A percentile compares a stretch with the other conserved stretches of the same genome.
These are phyloP conservation scores for Bombus waltoni DNA, from an alignment of 1,140 invertebrate species.

Conservation along the genomic window DNA sequence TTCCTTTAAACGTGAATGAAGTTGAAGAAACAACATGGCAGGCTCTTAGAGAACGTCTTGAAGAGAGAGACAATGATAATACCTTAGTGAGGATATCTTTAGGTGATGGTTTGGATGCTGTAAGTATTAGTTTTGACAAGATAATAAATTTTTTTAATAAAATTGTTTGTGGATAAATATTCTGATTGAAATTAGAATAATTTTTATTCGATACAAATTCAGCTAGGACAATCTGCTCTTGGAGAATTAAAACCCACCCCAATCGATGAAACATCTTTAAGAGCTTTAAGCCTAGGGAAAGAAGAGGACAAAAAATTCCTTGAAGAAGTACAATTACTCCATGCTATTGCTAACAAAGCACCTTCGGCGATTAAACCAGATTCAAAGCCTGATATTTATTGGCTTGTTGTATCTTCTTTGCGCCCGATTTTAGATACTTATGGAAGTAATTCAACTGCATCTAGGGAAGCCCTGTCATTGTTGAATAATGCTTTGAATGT, in stretches of 20 bases:
- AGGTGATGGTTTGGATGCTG: conserved; percentile 85
- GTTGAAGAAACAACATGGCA: conserved; percentile 86
- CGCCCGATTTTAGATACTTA: conserved; percentile 86
- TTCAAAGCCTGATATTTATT: conserved; percentile 86
- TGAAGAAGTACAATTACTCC: conserved; percentile 85
- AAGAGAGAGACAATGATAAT: conserved; percentile 84
- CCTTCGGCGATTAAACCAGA: conserved; percentile 82
- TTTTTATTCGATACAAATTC: conserved; percentile 21
- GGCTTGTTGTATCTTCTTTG: conserved; percentile 86
- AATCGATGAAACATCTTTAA: conserved; percentile 73
- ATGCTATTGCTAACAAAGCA: conserved; percentile 85
- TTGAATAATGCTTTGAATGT: conserved; percentile 84
- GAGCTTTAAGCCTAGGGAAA: conserved; percentile 70
- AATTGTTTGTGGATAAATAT: background rate
- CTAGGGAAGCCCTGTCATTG: conserved; percentile 87
- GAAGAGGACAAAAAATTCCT: conserved; percentile 87
- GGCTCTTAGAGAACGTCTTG: conserved; percentile 83
- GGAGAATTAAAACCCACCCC: conserved; percentile 83
- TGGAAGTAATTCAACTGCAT: conserved; percentile 86
- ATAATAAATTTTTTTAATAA: conserved; percentile 4
- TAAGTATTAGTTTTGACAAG: conserved; percentile 73
- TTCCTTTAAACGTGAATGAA: conserved; percentile 85
- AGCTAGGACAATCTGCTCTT: conserved; percentile 80
- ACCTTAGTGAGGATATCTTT: conserved; percentile 86
- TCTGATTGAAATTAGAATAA: background rate